A percentile compares a stretch with the other conserved stretches of the same genome.
These are phyloP conservation scores for Phodopus roborovskii DNA, from an alignment of 2,113 vertebrate genomes.

Conservation along the genomic window DNA sequence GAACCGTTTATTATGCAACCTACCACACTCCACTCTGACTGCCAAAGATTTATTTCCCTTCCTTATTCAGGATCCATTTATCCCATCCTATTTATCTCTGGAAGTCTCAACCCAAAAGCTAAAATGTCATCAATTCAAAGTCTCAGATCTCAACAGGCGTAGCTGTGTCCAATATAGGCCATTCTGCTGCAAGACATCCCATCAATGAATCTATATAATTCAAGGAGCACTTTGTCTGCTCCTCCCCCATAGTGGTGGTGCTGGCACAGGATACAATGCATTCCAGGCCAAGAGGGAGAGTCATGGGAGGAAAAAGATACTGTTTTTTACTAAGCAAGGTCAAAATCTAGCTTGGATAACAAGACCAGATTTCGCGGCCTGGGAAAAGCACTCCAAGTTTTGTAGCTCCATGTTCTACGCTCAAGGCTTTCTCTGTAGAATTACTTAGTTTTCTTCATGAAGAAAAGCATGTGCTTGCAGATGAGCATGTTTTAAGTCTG, in stretches of 20 bases:
- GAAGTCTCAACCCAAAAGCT: background rate
- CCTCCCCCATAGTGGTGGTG: background rate
- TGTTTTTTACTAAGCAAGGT: background rate
- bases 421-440: background rate
- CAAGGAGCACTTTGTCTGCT: background rate
- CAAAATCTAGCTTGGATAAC: background rate
- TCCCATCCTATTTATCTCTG: background rate
- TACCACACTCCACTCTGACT: background rate
- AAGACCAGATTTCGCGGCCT: background rate
- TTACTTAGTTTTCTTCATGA: background rate
- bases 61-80: background rate
- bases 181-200: background rate
- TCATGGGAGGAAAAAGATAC: slow-evolving; percentile 10
- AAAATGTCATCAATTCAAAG: background rate
- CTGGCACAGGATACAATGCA: background rate
- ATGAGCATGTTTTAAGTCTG: background rate
- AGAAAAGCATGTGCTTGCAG: background rate
- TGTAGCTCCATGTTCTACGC: background rate
- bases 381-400: background rate
- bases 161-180: background rate
- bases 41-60: background rate
- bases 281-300: background rate
- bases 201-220: background rate
- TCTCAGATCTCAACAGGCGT: background rate
- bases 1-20: background rate